phyloP scores from a whole-genome alignment of 2,113 vertebrate genomes.

The Grammatotria lemairii region DNA sequence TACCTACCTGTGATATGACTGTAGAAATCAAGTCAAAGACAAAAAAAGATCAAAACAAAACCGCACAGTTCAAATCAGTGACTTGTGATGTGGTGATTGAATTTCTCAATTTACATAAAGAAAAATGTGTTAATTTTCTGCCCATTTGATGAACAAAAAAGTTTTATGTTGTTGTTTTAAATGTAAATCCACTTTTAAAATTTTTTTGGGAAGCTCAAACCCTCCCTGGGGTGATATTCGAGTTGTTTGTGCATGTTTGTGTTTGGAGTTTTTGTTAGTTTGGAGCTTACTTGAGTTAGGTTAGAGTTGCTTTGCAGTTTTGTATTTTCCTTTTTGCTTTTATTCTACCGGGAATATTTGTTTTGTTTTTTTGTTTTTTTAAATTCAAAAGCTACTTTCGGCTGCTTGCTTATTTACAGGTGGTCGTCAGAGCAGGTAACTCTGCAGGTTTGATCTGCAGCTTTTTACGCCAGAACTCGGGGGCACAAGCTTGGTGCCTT shows the following conservation, averaged over 20 bases:
- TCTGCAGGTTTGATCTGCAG: background rate
- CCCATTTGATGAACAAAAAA: background rate
- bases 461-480: background rate
- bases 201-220: background rate
- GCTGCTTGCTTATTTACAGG: background rate
- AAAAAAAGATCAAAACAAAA: background rate
- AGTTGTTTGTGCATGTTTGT: background rate
- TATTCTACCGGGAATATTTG: background rate
- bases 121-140: background rate
- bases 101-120: background rate
- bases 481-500: background rate
- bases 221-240: background rate
- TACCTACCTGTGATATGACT: background rate
- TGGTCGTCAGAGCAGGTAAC: background rate
- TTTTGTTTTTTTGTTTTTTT: background rate
- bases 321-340: background rate
- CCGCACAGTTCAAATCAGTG: fast-evolving
- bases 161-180: background rate
- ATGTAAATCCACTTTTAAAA: background rate
- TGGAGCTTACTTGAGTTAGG: fast-evolving
- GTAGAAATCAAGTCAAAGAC: background rate
- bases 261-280: background rate
- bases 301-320: background rate
- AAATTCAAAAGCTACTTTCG: background rate
- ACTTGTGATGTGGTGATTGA: background rate